Conservation (phyloP, 2,888 invertebrate species). For the Caenorhabditis wallacei region DNA sequence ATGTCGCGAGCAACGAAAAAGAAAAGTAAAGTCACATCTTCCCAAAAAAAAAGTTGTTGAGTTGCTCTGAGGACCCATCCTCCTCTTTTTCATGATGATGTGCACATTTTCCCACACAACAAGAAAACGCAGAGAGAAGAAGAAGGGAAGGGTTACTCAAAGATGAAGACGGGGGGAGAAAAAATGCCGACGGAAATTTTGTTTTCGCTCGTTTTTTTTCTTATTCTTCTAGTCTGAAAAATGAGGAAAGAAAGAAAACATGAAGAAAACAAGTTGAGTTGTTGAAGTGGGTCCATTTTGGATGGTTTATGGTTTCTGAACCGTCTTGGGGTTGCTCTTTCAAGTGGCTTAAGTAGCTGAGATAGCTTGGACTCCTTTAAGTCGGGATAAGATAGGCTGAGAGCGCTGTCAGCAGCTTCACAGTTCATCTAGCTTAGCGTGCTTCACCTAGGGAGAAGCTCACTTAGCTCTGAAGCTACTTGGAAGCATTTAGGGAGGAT, state of each 20-base stretch:
- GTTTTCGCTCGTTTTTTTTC: constrained; percentile 7
- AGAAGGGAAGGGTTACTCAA: background rate
- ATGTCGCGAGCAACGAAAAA: too few species aligned
- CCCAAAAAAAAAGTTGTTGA: background rate
- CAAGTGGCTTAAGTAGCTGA: too few species aligned
- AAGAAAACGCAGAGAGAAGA: constrained; percentile 1
- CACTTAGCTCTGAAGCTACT: too few species aligned
- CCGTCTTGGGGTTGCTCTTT: too few species aligned
- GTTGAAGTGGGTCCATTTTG: background rate
- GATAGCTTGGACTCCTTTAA: too few species aligned
- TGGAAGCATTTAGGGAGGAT: too few species aligned
- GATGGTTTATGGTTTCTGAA: background rate
- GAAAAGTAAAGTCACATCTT: background rate
- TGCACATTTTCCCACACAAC: constrained; percentile 13
- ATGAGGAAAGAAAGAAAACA: background rate
- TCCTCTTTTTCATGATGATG: constrained; percentile 9
- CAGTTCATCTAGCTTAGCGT: too few species aligned
- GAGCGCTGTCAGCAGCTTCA: too few species aligned
- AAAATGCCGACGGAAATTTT: background rate
- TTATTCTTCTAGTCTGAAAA: background rate
- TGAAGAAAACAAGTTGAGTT: background rate
- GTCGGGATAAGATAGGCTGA: too few species aligned
- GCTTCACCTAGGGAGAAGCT: too few species aligned
- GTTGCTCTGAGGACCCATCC: background rate
- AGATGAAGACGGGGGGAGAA: background rate